Evolutionary conservation across 2,113 vertebrate genomes (phyloP).

Genomic region (Aramus guarauna): DNA sequence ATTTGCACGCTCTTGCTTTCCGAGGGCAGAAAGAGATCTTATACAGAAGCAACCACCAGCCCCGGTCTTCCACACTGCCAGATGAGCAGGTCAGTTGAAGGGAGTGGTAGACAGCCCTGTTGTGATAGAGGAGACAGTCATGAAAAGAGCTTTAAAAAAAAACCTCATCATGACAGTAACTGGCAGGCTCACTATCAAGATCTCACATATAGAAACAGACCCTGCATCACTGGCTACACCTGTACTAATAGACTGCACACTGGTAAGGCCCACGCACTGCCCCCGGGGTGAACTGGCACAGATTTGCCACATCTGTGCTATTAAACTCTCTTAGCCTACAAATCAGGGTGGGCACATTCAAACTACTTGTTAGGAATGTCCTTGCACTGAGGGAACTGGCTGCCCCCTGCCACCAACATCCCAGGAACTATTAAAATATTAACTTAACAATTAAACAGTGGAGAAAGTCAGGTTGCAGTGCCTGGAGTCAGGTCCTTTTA

Average conservation of each 20-base stretch:
- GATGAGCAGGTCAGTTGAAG: background rate
- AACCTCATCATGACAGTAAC: background rate
- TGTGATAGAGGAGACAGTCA: background rate
- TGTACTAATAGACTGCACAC: background rate
- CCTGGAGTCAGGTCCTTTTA: background rate
- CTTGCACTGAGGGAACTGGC: background rate
- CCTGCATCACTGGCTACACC: background rate
- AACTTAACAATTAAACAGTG: background rate
- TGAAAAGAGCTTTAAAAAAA: background rate
- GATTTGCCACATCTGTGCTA: background rate
- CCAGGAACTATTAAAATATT: background rate
- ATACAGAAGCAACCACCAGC: background rate
- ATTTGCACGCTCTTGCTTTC: background rate
- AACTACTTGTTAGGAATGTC: background rate
- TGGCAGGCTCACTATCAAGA: background rate
- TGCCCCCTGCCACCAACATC: background rate
- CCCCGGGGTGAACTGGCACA: background rate
- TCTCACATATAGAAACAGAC: background rate
- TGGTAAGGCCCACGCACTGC: background rate
- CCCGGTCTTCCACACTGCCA: background rate
- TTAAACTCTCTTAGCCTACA: background rate
- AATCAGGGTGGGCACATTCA: background rate
- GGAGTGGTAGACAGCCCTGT: background rate
- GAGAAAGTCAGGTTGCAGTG: background rate
- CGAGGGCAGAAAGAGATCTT: background rate